phyloP scores from a whole-genome alignment of 1,140 invertebrate species.

The Drosophila ogumai region DNA sequence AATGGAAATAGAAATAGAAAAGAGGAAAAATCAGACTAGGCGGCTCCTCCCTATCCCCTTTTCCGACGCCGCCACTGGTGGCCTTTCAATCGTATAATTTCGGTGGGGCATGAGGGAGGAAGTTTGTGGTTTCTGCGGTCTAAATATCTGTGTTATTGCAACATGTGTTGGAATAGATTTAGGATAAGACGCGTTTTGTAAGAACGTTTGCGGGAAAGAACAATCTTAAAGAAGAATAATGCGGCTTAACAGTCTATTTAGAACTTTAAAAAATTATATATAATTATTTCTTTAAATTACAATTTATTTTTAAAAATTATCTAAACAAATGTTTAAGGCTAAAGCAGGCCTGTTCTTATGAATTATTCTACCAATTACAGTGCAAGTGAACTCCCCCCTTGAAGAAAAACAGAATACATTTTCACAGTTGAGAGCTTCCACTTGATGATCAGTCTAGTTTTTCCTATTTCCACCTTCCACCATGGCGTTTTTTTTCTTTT shows the following conservation, averaged over 20 bases:
- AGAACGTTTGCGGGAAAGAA: neutral
- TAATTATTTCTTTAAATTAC: neutral
- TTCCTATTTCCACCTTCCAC: neutral
- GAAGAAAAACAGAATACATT: neutral
- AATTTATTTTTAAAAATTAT: neutral
- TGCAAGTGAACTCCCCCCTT: neutral
- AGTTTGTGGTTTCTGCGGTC: slow-evolving; percentile 79
- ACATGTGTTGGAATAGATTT: slow-evolving; percentile 31
- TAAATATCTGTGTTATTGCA: slow-evolving; percentile 13
- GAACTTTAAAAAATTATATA: neutral
- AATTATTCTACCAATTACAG: neutral
- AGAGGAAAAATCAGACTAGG: neutral
- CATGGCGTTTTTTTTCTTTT: slow-evolving; percentile 1
- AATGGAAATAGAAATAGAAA: slow-evolving; percentile 12
- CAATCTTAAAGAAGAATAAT: neutral
- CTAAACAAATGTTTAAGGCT: neutral
- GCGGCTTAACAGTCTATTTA: neutral
- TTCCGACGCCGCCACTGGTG: too few relatives aligned
- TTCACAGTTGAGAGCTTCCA: slow-evolving; percentile 42
- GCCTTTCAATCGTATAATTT: slow-evolving; percentile 39
- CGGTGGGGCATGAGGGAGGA: slow-evolving; percentile 48
- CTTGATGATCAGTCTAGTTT: slow-evolving; percentile 27
- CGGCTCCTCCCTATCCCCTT: neutral
- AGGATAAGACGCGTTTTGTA: slow-evolving; percentile 23
- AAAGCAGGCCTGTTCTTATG: neutral